Base-by-base conservation (phyloP, 2,113 vertebrate genomes). In the Lota lota region DNA sequence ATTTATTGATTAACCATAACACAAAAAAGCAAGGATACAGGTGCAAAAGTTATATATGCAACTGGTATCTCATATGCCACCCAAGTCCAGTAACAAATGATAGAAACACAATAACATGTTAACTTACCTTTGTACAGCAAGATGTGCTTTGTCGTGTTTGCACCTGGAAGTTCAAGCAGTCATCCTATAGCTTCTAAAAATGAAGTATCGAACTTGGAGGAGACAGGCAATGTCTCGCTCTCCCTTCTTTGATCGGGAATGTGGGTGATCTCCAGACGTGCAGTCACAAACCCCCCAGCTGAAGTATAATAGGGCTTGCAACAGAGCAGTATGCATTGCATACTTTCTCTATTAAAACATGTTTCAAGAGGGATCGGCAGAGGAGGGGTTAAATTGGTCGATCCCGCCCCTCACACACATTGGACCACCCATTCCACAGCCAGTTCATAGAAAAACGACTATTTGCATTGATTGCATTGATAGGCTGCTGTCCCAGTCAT, bases 291-390 rank as follows among this genome's bases (percentile, higher is more conserved):
- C 83, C 85, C 85, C 85, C 88, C 83, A 75, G 81, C 83, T 88
- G 89, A 83, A 91, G 82, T 81, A 78, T 86, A 87, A 83, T 83
- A 79, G 82, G 83, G 85, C 83, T 81, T 83, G 85, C 78, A 77
- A 76, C 81, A 73, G 81, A 83, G 79, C 85, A 78, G 79, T 82
- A 83, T 87, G 87, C 83, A 89, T 86, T 81, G 81, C 91, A 91
- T 90, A 90, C 85, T 90, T 90, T 90, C 84, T 88, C 87, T 90
- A 91, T 90, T 89, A 91, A 88, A 89, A 86, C 89, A 89, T 88
- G 80, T 87, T 88, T 83, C 78, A 86, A 84, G 84, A 79, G 73
- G 69, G 77, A 77, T 67, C 67, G 61, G 75, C 79, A 78, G 70
- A 72, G 85, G 81, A 83, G 84, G 22, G 81, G 80, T 60, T 75